Conservation (phyloP, 2,888 invertebrate genomes). For the Spisula solida region DNA sequence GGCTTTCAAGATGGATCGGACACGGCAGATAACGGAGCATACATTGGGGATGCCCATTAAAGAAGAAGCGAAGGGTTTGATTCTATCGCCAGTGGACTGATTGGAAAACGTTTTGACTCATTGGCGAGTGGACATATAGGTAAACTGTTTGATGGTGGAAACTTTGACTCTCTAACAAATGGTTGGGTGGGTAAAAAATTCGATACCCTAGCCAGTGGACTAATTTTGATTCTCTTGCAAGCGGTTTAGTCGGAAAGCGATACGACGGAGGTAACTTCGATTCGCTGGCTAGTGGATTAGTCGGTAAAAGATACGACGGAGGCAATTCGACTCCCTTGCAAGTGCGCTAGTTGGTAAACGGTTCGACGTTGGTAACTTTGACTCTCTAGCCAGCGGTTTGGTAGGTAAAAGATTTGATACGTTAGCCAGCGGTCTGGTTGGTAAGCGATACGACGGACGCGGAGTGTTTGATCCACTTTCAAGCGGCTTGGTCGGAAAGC, state of each 20-base stretch:
- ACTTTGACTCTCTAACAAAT: constrained; percentile 20
- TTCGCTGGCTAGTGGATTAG: constrained; percentile 31
- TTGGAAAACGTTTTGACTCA: constrained; percentile 22
- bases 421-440: constrained; percentile 35
- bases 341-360: constrained; percentile 40
- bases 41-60: not conserved
- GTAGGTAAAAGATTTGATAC: constrained; percentile 40
- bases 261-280: constrained; percentile 32
- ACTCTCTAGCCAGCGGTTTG: constrained; percentile 30
- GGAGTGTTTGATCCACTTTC: constrained; percentile 31
- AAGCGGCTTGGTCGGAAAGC: constrained; percentile 33
- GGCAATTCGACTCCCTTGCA: constrained; percentile 27
- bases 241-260: constrained; percentile 33
- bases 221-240: constrained; percentile 18
- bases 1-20: not conserved
- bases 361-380: constrained; percentile 29
- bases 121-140: constrained; percentile 28
- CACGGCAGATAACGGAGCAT: not conserved
- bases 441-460: constrained; percentile 13
- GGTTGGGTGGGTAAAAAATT: constrained; percentile 22
- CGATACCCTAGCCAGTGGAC: constrained; percentile 30
- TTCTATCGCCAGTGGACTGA: not conserved
- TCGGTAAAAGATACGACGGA: constrained; percentile 15
- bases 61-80: constrained; percentile 22
- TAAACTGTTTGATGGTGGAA: constrained; percentile 25